A percentile compares a stretch with the other conserved stretches of the same genome.
phyloP scores from a whole-genome alignment of 2,797 vertebrate species.

The Pangasius larnaudii region DNA sequence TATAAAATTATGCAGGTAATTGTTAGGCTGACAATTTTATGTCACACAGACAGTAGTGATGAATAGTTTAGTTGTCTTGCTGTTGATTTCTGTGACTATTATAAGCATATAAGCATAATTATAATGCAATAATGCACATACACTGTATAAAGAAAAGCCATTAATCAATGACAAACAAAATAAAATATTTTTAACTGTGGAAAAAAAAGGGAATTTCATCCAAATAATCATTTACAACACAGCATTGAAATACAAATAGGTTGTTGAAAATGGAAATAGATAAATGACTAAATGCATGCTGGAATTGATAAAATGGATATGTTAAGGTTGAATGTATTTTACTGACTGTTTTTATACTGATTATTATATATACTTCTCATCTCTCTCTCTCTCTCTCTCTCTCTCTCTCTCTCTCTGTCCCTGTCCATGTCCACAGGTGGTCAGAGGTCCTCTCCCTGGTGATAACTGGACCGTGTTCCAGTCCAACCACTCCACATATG shows the following conservation, averaged over 20 bases:
- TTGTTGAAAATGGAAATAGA: not conserved
- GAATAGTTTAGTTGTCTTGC: not conserved
- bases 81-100: not conserved
- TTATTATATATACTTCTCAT: not conserved
- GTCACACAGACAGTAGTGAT: not conserved
- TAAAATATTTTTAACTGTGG: too few relatives aligned
- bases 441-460: conserved; percentile 85
- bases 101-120: not conserved
- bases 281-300: not conserved
- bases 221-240: not conserved
- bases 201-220: not conserved
- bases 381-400: not conserved
- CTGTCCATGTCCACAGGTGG: conserved; percentile 10
- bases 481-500: conserved; percentile 96
- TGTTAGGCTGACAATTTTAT: not conserved
- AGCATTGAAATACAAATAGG: not conserved
- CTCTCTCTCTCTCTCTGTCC: not conserved
- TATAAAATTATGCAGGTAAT: too few relatives aligned
- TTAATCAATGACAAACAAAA: not conserved
- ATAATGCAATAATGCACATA: not conserved
- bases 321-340: not conserved
- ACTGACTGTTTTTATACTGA: too few relatives aligned
- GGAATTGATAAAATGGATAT: not conserved
- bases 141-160: not conserved
- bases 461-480: conserved; percentile 98